A percentile compares a stretch with the other conserved stretches of the same genome.
phyloP scores from a whole-genome alignment of 2,797 vertebrate species.

The Molossus alvarezi region DNA sequence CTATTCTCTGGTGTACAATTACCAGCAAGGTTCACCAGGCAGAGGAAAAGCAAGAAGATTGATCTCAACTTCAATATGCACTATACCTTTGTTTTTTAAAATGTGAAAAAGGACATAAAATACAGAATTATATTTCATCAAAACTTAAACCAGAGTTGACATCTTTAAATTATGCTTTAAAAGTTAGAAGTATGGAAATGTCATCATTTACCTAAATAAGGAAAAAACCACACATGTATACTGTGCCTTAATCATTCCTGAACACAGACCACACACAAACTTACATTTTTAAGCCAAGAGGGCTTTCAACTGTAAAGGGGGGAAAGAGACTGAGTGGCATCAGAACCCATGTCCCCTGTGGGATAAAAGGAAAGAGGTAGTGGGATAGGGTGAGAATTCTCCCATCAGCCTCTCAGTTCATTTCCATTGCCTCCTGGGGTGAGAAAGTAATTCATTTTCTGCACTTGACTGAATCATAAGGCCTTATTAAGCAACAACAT shows the following conservation, averaged over 20 bases:
- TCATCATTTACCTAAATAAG: constrained; percentile 23
- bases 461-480: background rate
- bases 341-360: constrained; percentile 34
- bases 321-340: background rate
- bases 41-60: constrained; percentile 85
- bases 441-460: constrained; percentile 33
- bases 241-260: constrained; percentile 49
- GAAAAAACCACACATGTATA: background rate
- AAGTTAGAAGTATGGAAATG: constrained; percentile 56
- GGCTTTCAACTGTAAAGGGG: constrained; percentile 39
- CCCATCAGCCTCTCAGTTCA: background rate
- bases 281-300: background rate
- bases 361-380: background rate
- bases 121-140: constrained; percentile 61
- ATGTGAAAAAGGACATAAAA: constrained; percentile 35
- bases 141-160: constrained; percentile 69
- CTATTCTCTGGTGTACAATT: constrained; percentile 90
- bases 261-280: constrained; percentile 47
- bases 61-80: background rate
- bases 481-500: constrained; percentile 37
- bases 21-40: constrained; percentile 90
- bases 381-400: background rate
- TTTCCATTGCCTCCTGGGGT: background rate
- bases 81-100: constrained; percentile 85
- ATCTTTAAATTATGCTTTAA: constrained; percentile 59